These are phyloP conservation scores for Diabrotica balteata DNA, from an alignment of 2,888 invertebrate species.

Conservation along the genomic window DNA sequence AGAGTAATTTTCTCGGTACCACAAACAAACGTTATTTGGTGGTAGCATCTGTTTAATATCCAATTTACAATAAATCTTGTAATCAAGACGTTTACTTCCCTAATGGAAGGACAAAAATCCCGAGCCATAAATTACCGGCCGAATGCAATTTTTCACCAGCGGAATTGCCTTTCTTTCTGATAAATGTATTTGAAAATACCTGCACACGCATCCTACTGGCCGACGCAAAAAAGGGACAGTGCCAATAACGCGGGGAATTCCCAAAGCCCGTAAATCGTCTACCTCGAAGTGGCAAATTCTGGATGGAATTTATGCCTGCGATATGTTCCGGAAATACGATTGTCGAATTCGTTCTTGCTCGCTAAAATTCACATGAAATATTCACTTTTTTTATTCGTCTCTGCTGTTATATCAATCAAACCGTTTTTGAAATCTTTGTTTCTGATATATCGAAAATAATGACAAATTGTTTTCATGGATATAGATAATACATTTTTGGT, in stretches of 20 bases:
- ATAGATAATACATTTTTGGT: too few species aligned
- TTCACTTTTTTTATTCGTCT: too few species aligned
- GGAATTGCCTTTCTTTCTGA: constrained; percentile 10
- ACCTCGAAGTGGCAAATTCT: constrained; percentile 15
- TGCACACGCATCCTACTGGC: constrained; percentile 4
- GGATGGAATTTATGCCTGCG: constrained; percentile 19
- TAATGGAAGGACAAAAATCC: constrained; percentile 21
- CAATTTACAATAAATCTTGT: constrained; percentile 15
- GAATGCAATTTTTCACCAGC: constrained; percentile 14
- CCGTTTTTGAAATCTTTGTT: too few species aligned
- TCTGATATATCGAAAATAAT: too few species aligned
- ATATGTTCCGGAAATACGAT: constrained; percentile 20
- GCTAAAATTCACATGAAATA: background rate
- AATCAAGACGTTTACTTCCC: constrained; percentile 23
- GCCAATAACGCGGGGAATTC: constrained; percentile 19
- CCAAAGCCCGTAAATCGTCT: constrained; percentile 20
- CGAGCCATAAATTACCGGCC: constrained; percentile 8
- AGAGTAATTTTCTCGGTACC: too few species aligned
- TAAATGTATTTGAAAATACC: constrained; percentile 19
- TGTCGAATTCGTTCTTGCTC: background rate
- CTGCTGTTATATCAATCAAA: too few species aligned
- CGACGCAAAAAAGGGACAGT: constrained; percentile 12
- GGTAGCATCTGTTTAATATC: too few species aligned
- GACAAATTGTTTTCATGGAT: too few species aligned
- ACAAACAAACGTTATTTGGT: too few species aligned